phyloP scores from a whole-genome alignment of 2,888 invertebrate species.

The Hylaea fasciaria region DNA sequence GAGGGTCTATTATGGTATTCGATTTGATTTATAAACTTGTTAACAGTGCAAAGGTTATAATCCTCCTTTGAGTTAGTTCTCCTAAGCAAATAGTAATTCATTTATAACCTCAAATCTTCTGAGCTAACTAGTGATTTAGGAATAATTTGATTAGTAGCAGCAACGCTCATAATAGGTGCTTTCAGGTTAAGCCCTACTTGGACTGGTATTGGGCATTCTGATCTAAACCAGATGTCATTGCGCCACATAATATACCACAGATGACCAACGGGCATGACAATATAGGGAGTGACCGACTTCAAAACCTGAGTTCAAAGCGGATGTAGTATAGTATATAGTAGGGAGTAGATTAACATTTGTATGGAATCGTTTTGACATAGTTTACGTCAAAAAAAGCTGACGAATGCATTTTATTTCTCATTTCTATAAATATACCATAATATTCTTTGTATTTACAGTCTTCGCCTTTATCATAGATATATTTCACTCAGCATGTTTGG shows the following conservation, averaged over 20 bases:
- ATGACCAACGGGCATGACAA: slow-evolving; percentile 45
- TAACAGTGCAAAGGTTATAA: too few species aligned
- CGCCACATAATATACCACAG: slow-evolving; percentile 45
- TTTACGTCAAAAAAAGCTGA: slow-evolving; percentile 25
- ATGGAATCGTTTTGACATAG: slow-evolving; percentile 30
- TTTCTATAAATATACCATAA: slow-evolving; percentile 12
- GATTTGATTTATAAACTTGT: too few species aligned
- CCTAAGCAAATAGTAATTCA: too few species aligned
- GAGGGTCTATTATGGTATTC: slow-evolving; percentile 38
- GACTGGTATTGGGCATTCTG: not conserved
- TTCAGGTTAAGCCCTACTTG: not conserved
- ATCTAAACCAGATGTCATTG: slow-evolving; percentile 44
- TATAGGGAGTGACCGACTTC: slow-evolving; percentile 51
- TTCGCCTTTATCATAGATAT: too few species aligned
- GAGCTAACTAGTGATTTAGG: too few species aligned
- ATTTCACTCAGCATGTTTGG: too few species aligned
- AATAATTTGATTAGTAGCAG: too few species aligned
- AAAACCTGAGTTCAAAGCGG: slow-evolving; percentile 36
- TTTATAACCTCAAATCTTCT: too few species aligned
- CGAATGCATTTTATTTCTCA: slow-evolving; percentile 3
- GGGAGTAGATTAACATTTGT: slow-evolving; percentile 17
- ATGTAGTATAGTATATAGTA: too few species aligned
- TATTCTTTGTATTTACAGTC: slow-evolving; percentile 6
- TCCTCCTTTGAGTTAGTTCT: too few species aligned
- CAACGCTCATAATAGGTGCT: too few species aligned